These are phyloP conservation scores for Drosophila elegans DNA, from an alignment of 1,140 invertebrate species.

Conservation along the genomic window DNA sequence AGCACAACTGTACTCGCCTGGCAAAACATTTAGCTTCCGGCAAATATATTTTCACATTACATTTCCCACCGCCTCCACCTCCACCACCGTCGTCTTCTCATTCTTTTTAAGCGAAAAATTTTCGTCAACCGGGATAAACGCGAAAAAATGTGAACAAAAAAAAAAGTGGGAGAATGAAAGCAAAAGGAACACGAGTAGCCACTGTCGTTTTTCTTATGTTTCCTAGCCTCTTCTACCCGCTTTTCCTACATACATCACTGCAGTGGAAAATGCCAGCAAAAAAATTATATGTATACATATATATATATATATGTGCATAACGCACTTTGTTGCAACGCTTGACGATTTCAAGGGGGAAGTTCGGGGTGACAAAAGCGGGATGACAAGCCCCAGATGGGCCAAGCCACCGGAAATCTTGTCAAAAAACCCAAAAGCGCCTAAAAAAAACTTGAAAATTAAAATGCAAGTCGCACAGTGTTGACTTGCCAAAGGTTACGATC, in stretches of 20 bases:
- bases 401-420: constrained; percentile 53
- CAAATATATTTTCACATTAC: constrained; percentile 71
- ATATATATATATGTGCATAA: constrained; percentile 23
- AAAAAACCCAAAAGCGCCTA: constrained; percentile 29
- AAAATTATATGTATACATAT: constrained; percentile 30
- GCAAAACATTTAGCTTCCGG: constrained; percentile 75
- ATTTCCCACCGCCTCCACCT: constrained; percentile 32
- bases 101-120: constrained; percentile 52
- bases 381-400: constrained; percentile 40
- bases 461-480: constrained; percentile 14
- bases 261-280: constrained; percentile 25
- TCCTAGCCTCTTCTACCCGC: constrained; percentile 25
- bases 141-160: constrained; percentile 5
- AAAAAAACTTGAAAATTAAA: constrained; percentile 13
- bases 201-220: constrained; percentile 75
- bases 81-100: background rate
- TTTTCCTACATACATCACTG: constrained; percentile 14
- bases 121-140: constrained; percentile 53
- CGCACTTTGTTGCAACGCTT: constrained; percentile 79
- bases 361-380: constrained; percentile 10
- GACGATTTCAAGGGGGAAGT: constrained; percentile 54
- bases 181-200: constrained; percentile 39
- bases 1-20: constrained; percentile 64
- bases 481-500: background rate
- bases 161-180: constrained; percentile 30